phyloP scores from a whole-genome alignment of 1,140 invertebrate genomes.

The Bombus superbus region DNA sequence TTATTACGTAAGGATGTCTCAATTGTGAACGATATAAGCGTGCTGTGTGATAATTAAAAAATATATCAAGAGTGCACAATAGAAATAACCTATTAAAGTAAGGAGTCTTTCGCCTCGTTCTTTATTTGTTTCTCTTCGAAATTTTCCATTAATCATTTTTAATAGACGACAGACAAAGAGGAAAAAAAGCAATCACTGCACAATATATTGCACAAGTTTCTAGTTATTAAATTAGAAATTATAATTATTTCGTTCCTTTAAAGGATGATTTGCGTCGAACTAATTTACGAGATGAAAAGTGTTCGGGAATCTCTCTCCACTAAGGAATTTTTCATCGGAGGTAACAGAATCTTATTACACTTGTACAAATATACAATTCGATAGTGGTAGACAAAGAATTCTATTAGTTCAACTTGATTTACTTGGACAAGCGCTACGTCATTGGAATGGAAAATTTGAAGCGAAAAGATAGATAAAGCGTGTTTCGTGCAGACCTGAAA shows the following conservation, averaged over 20 bases:
- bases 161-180: background rate
- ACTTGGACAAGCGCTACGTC: background rate
- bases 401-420: background rate
- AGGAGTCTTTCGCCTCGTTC: background rate
- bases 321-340: background rate
- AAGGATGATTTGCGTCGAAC: background rate
- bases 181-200: background rate
- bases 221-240: background rate
- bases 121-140: background rate
- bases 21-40: background rate
- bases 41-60: background rate
- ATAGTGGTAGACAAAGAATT: conserved; percentile 7
- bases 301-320: background rate
- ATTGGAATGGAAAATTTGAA: conserved; percentile 55
- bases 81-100: background rate
- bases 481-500: background rate
- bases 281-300: background rate
- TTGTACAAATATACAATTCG: background rate
- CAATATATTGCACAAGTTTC: background rate
- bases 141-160: background rate
- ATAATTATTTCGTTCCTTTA: background rate
- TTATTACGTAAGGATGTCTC: background rate
- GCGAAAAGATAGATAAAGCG: background rate
- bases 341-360: background rate
- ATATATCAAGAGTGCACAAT: background rate